These are phyloP conservation scores for Drosophila hamatofila DNA, from an alignment of 2,888 invertebrate genomes.

Conservation along the genomic window DNA sequence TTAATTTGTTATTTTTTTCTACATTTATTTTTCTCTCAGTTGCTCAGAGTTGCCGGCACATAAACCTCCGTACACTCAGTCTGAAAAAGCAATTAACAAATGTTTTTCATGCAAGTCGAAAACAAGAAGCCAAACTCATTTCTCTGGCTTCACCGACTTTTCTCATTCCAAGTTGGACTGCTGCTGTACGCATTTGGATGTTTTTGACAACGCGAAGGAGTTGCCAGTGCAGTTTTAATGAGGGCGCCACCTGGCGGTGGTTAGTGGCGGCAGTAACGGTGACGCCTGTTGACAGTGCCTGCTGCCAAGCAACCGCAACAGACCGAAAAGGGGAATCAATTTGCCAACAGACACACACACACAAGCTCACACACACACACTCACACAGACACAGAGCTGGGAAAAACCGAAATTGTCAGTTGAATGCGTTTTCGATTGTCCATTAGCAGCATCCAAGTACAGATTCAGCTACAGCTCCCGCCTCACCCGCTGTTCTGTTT, in stretches of 20 bases:
- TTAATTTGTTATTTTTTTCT: neutral
- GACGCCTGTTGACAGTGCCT: conserved; percentile 46
- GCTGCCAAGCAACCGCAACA: conserved; percentile 69
- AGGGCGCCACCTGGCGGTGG: conserved; percentile 69
- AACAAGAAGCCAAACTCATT: conserved; percentile 36
- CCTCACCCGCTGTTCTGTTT: neutral
- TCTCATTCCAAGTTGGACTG: neutral
- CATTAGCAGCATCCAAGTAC: conserved; percentile 63
- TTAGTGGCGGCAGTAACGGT: conserved; percentile 9
- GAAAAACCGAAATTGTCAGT: conserved; percentile 76
- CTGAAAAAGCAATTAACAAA: conserved; percentile 76
- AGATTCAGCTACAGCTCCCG: conserved; percentile 10
- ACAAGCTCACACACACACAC: no score
- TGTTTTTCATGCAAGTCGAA: conserved; percentile 53
- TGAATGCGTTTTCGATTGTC: conserved; percentile 81
- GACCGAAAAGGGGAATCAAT: conserved; percentile 65
- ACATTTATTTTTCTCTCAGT: neutral
- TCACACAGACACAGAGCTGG: no score
- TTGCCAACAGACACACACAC: conserved; percentile 44
- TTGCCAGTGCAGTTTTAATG: conserved; percentile 69
- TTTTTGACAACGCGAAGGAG: conserved; percentile 63
- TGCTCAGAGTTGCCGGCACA: neutral
- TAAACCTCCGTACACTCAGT: neutral
- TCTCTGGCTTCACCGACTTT: conserved; percentile 3
- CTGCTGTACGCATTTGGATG: conserved; percentile 37